Base-by-base conservation (phyloP, 2,888 invertebrate species). In the Drosophila kuntzei region DNA sequence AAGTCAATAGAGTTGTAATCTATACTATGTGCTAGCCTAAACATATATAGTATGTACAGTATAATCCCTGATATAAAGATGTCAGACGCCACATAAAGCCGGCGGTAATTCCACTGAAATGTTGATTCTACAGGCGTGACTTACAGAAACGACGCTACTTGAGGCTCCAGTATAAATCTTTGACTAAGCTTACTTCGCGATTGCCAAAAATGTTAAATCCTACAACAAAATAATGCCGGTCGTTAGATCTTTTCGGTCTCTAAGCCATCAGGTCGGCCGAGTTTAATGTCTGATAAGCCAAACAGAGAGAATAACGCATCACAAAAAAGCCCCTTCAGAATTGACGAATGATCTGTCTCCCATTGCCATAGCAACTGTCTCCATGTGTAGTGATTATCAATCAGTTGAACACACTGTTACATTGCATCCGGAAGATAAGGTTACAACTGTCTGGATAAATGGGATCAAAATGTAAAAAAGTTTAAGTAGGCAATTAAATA, bases 231-330 rank as follows among this genome's bases (percentile, higher is more conserved):
- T 58, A 58, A 65, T 47, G 47, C 47, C 49, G 16, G 37, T 44
- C 22, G 12, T 55, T 44, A 9, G 46, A 32, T 46, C 14, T 46
- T 53, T 29, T 59, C 5, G 12, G 46, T 61, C 44, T 47, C 55
- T 61, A 55, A 62, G 55, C 55, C 47, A 32, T 2, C 25, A 22
- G 47, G 65, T 66, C 66, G 71, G 71, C 64, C 76, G 71, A 69
- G 88, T 79, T 86, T 64, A 83, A 88, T 76, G 88, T 49, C 86
- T 79, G 83, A 83, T 83, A 86, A 83, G 68, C 11, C 20, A 36
- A 62, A 22, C 22, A 0, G 41, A 3, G 14, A 27, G 22, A 61
- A 73, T 65, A 57, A 69, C 81, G 68, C 78, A 66, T 61, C 44
- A 37, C n/a, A 9, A n/a, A 47, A 60, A 58, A 69, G 44, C 51